Evolutionary conservation across 2,888 invertebrate genomes (phyloP).

Genomic region (Apotomis capreana): DNA sequence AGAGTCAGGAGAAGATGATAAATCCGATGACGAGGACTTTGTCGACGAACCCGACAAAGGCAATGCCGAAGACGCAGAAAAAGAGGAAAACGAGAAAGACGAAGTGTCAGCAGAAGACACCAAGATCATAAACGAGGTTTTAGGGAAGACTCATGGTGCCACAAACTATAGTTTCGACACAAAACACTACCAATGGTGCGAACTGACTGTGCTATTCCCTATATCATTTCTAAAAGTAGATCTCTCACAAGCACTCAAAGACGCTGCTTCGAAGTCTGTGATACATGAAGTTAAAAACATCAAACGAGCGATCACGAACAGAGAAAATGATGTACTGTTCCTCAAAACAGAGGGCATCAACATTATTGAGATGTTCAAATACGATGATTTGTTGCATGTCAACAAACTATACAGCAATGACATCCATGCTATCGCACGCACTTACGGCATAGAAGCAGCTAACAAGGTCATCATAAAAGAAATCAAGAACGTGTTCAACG

Average conservation of each 20-base stretch:
- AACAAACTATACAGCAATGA: constrained; percentile 96
- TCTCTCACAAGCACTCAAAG: constrained; percentile 88
- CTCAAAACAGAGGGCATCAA: constrained; percentile 98
- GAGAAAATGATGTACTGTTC: constrained; percentile 84
- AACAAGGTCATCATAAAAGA: constrained; percentile 95
- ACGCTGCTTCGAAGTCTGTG: constrained; percentile 87
- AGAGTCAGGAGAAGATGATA: constrained; percentile 83
- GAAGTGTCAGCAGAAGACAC: constrained; percentile 58
- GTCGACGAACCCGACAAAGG: constrained; percentile 60
- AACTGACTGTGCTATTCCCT: constrained; percentile 88
- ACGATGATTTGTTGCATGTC: constrained; percentile 89
- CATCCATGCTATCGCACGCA: constrained; percentile 93
- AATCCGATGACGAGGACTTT: constrained; percentile 77
- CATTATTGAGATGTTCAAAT: constrained; percentile 94
- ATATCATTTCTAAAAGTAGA: constrained; percentile 84
- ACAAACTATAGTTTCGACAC: constrained; percentile 90
- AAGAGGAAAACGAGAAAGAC: constrained; percentile 51
- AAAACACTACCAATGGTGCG: constrained; percentile 91
- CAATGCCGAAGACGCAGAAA: constrained; percentile 56
- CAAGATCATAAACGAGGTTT: constrained; percentile 70
- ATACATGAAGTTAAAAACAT: constrained; percentile 92
- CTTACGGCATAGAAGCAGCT: constrained; percentile 98
- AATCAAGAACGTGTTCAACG: constrained; percentile 97
- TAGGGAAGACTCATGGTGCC: constrained; percentile 71
- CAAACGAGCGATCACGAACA: constrained; percentile 91